A percentile compares a stretch with the other conserved stretches of the same genome.
Conservation (phyloP, 2,888 invertebrate species). For the Xestia rhomboidea region DNA sequence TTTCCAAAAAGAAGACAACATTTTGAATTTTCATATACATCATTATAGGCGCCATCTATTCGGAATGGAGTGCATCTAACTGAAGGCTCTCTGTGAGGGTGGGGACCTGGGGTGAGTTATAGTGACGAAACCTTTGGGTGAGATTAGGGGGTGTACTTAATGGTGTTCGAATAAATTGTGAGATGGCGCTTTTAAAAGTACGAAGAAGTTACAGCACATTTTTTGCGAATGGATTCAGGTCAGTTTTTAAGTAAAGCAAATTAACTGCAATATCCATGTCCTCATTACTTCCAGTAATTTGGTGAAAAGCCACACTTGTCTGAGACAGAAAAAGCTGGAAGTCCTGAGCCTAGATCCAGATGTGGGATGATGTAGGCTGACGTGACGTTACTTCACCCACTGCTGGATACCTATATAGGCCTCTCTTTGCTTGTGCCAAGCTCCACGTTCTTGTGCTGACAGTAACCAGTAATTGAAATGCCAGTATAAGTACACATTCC, state of each 20-base stretch:
- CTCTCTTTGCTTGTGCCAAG: no score
- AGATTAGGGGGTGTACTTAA: not conserved
- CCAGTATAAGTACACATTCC: no score
- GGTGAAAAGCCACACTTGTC: not conserved
- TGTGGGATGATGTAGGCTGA: no score
- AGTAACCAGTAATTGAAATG: no score
- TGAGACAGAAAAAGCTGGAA: not conserved
- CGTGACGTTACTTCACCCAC: no score
- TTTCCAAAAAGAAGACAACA: not conserved
- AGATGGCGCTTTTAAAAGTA: slow-evolving; percentile 39
- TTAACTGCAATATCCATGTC: no score
- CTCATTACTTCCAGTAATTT: no score
- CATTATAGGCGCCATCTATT: slow-evolving; percentile 32
- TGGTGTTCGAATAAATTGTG: not conserved
- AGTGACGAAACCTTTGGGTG: not conserved
- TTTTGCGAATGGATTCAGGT: not conserved
- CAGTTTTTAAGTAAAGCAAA: not conserved
- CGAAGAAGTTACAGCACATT: not conserved
- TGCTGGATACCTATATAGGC: no score
- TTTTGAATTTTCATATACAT: not conserved
- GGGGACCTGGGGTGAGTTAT: not conserved
- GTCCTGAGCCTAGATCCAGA: not conserved
- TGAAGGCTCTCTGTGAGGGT: no score
- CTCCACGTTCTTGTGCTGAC: no score
- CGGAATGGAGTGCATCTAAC: not conserved